A percentile compares a stretch with the other conserved stretches of the same genome.
phyloP scores from a whole-genome alignment of 2,113 vertebrate genomes.

The rat (Rattus norvegicus) region DNA sequence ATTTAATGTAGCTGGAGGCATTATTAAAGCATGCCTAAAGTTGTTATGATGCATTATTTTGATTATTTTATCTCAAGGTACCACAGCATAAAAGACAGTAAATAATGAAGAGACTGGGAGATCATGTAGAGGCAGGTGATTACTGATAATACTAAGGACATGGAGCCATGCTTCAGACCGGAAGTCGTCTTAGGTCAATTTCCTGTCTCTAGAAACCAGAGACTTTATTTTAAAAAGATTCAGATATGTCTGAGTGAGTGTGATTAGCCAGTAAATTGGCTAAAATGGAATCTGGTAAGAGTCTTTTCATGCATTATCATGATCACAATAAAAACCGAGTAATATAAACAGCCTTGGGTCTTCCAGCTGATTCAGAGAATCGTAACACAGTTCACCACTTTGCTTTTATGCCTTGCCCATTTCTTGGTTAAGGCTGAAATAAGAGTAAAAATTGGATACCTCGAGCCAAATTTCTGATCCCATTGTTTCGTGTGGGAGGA shows the following conservation, averaged over 20 bases:
- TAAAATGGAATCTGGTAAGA: neutral
- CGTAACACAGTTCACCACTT: neutral
- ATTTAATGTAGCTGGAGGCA: neutral
- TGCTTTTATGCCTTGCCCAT: slow-evolving; percentile 13
- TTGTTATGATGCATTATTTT: neutral
- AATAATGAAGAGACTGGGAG: neutral
- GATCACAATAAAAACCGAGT: neutral
- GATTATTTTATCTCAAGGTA: neutral
- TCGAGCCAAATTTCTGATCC: neutral
- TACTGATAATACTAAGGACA: neutral
- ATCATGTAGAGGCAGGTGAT: neutral
- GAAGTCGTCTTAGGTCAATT: neutral
- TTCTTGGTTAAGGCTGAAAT: slow-evolving; percentile 11
- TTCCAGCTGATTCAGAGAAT: slow-evolving; percentile 17
- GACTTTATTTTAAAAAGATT: neutral
- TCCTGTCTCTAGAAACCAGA: neutral
- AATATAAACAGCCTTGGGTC: neutral
- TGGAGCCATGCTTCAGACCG: neutral
- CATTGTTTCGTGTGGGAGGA: slow-evolving; percentile 19
- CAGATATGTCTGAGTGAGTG: neutral
- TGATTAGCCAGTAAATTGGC: neutral
- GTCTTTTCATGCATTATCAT: neutral
- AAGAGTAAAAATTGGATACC: slow-evolving; percentile 28
- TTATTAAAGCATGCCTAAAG: neutral
- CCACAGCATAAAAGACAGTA: neutral